phyloP scores from a whole-genome alignment of 2,797 vertebrate species.

The Halcyon leucocephala region DNA sequence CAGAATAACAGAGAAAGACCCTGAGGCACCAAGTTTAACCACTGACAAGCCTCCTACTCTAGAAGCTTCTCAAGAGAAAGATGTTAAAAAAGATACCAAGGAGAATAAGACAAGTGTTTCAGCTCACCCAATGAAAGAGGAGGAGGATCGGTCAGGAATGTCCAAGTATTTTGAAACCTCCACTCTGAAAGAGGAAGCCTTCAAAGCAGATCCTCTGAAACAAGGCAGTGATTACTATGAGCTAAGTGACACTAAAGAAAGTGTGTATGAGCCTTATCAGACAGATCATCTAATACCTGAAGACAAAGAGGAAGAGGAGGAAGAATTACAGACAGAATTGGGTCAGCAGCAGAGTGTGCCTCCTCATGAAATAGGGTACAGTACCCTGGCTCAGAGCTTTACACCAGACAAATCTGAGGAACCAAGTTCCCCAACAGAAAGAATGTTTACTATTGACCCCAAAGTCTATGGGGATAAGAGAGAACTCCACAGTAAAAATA shows the following conservation, averaged over 20 bases:
- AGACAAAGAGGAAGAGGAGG: slow-evolving; percentile 65
- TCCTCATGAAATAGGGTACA: slow-evolving; percentile 86
- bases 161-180: slow-evolving; percentile 99
- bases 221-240: slow-evolving; percentile 94
- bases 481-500: slow-evolving; percentile 87
- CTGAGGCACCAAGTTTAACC: background rate
- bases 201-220: slow-evolving; percentile 72
- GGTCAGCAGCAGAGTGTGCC: slow-evolving; percentile 52
- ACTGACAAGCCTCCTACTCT: slow-evolving; percentile 43
- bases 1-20: slow-evolving; percentile 23
- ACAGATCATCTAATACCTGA: slow-evolving; percentile 56
- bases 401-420: slow-evolving; percentile 74
- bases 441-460: slow-evolving; percentile 85
- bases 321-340: slow-evolving; percentile 52
- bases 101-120: background rate
- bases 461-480: slow-evolving; percentile 85
- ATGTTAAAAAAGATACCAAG: slow-evolving; percentile 43
- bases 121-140: slow-evolving; percentile 52
- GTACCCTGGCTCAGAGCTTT: slow-evolving; percentile 82
- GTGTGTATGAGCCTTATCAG: slow-evolving; percentile 68
- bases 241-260: slow-evolving; percentile 89
- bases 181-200: slow-evolving; percentile 85
- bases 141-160: slow-evolving; percentile 93
- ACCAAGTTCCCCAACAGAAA: slow-evolving; percentile 79
- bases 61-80: slow-evolving; percentile 65